A percentile compares a stretch with the other conserved stretches of the same genome.
These are phyloP conservation scores for Dicycla oo DNA, from an alignment of 2,888 invertebrate species.

Conservation along the genomic window DNA sequence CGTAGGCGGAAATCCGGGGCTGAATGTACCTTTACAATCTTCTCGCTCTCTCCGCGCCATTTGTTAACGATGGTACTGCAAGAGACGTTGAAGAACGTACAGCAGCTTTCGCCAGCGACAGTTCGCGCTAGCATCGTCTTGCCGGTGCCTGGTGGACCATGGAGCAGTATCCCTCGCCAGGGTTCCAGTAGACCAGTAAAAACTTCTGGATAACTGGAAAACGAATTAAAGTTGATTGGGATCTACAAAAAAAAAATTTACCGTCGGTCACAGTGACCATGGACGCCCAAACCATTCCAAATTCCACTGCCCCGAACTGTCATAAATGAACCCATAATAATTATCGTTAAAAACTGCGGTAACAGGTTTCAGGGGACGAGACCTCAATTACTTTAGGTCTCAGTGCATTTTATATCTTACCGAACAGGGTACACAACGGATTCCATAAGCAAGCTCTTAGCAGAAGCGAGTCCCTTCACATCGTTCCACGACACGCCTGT, in stretches of 20 bases:
- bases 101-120: constrained; percentile 94
- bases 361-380: too few relatives aligned
- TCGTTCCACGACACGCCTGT: constrained; percentile 95
- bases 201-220: constrained; percentile 91
- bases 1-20: too few relatives aligned
- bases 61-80: constrained; percentile 97
- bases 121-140: constrained; percentile 98
- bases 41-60: constrained; percentile 99
- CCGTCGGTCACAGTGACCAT: too few relatives aligned
- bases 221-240: background rate
- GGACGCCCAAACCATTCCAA: too few relatives aligned
- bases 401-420: constrained; percentile 62
- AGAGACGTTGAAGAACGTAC: constrained; percentile 97
- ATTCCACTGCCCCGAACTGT: too few relatives aligned
- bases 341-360: too few relatives aligned
- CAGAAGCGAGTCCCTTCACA: constrained; percentile 92
- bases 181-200: constrained; percentile 93
- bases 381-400: too few relatives aligned
- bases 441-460: constrained; percentile 95
- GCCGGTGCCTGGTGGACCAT: constrained; percentile 93
- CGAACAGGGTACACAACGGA: constrained; percentile 95
- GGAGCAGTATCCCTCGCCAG: constrained; percentile 94
- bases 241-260: too few relatives aligned
- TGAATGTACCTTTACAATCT: constrained; percentile 93
- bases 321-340: too few relatives aligned